Conservation (phyloP, 2,113 vertebrate genomes). For the Campylorhamphus procurvoides region DNA sequence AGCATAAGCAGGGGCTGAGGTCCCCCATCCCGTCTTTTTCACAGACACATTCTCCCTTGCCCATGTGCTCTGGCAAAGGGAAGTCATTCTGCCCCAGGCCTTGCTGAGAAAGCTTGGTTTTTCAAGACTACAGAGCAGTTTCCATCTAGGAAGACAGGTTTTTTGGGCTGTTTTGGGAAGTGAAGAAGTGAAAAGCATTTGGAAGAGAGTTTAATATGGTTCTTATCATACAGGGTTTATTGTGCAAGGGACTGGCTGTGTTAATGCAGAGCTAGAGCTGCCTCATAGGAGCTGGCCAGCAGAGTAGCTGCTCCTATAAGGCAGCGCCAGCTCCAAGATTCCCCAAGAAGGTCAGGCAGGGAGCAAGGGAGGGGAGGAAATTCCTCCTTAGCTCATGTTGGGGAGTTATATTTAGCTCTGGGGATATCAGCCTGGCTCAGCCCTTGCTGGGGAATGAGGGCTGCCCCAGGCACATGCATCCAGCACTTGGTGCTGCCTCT, state of each 20-base stretch:
- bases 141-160: background rate
- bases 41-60: background rate
- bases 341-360: constrained; percentile 67
- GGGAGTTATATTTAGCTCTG: constrained; percentile 59
- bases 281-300: background rate
- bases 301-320: constrained; percentile 28
- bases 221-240: background rate
- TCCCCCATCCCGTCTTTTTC: background rate
- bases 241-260: background rate
- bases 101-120: background rate
- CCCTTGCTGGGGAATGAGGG: background rate
- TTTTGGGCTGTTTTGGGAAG: background rate
- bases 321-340: constrained; percentile 30
- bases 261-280: background rate
- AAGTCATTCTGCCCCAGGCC: fast-evolving
- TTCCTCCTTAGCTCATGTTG: constrained; percentile 38
- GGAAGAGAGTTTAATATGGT: background rate
- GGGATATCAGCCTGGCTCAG: background rate
- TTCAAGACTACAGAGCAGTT: background rate
- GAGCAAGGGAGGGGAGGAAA: constrained; percentile 59
- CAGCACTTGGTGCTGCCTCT: background rate
- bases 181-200: background rate
- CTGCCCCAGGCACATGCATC: background rate
- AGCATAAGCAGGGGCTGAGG: background rate
- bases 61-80: background rate